Conservation (phyloP, 2,888 invertebrate species). For the Diogma glabrata region DNA sequence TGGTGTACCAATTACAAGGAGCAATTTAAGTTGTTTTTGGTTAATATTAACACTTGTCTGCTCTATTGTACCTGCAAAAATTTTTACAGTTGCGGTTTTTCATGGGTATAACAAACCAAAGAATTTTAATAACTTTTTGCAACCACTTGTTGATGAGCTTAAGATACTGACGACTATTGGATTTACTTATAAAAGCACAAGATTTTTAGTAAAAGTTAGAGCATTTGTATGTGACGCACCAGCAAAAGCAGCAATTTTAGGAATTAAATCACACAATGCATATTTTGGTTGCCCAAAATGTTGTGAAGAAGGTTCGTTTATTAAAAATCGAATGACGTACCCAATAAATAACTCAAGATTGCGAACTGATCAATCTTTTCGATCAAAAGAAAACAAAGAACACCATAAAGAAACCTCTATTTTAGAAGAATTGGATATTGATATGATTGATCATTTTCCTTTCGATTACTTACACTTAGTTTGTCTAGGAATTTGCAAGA, state of each 20-base stretch:
- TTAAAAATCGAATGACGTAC: neutral
- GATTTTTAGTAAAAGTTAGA: neutral
- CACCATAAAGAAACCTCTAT: neutral
- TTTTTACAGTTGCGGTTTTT: neutral
- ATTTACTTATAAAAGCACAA: neutral
- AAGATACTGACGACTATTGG: neutral
- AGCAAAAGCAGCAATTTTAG: neutral
- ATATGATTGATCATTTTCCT: neutral
- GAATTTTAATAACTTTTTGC: neutral
- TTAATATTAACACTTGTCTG: neutral
- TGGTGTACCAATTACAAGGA: too few species aligned
- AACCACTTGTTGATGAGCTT: neutral
- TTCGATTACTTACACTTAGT: neutral
- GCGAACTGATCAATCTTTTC: neutral
- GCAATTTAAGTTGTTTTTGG: neutral
- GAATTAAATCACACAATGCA: neutral
- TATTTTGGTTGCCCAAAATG: conserved; percentile 4
- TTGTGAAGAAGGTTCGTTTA: neutral
- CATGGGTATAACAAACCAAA: neutral
- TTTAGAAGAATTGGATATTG: neutral
- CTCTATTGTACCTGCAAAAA: neutral
- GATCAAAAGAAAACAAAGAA: neutral
- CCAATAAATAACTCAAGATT: neutral
- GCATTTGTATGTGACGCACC: neutral
- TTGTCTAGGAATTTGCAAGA: neutral